Evolutionary conservation across 2,113 vertebrate genomes (phyloP), one percentile per base, ranked within the genome.

Genomic region (Ellobius talpinus): DNA sequence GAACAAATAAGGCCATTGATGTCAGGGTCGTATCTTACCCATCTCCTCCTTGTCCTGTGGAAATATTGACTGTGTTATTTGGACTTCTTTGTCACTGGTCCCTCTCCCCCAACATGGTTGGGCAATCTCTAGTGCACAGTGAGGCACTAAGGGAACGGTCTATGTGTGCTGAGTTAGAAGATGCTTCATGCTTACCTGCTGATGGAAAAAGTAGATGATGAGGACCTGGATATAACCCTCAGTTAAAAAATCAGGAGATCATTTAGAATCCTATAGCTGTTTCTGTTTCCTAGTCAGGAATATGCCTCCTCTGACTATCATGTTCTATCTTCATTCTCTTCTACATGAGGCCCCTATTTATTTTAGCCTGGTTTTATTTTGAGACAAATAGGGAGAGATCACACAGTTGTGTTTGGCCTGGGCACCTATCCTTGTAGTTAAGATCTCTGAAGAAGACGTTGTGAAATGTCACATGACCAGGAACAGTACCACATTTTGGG

Each of bases 291-390:
- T 33, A 77, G 52, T 33, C 65, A 93, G 89, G 52, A 90, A 1
- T 7, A 63, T 4, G 68, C 0, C 24, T 74, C 70, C 19, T 21
- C 73, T 78, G 58, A 74, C 16, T 63, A 7, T 50, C 76, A 31
- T 2, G 2, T 36, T 58, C 58, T 63, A n/a, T 52, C 36, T 79
- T 95, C 5, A 42, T 85, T 91, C 47, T 81, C 24, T 81, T 78
- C 81, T 11, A 42, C 78, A 81, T n/a, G 12, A 58, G 89, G 68
- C 5, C 39, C 6, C 16, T 58, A 29, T 74, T 94, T 42, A 65
- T 79, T 89, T 88, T 81, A 82, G n/a, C 31, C 29, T n/a, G 21
- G 31, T 87, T 93, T 89, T 78, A 31, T 94, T 95, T 36, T 84
- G 24, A 21, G 79, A 78, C 33, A 58, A 17, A 24, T 39, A 77